Base-by-base conservation (phyloP, 2,113 vertebrate species). In the Gopherus flavomarginatus region DNA sequence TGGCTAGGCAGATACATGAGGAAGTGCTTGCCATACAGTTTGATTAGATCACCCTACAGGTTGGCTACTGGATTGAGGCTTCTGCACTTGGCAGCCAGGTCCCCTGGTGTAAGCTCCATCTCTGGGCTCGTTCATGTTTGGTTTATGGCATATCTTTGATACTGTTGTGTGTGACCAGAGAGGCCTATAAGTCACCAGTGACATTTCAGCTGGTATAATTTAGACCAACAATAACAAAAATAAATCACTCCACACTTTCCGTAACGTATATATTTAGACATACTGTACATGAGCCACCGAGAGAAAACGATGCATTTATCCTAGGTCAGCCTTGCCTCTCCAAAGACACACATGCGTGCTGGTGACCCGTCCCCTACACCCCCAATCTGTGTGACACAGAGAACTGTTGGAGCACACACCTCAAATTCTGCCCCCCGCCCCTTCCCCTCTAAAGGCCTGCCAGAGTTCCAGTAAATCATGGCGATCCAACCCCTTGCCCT, bases 181-280 rank as follows among this genome's bases (percentile, higher is more conserved):
- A n/a, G 89, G 16, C 62, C 87, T 1, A 4, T 54, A 91, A 31
- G 87, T 89, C 96, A 49, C 92, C 85, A 38, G 81, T 6, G 1
- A 94, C 3, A 17, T 77, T 96, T 90, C 92, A 92, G 93, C 87
- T 19, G 0, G 83, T 92, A 83, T 88, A 59, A 89, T 42, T 80
- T 80, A 93, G 94, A 97, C 96, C 97, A 97, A 96, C 95, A 92
- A 96, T 93, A 98, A 97, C 97, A 97, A 65, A 92, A 97, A 95
- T 97, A 97, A 98, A 98, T 97, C 97, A 95, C 95, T 96, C 87
- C 93, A 35, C 96, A 50, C 97, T 96, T 94, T 88, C 90, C 1
- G 0, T 89, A 1, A 54, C 78, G 93, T 62, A 44, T 91, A 4
- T 96, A 44, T 94, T 95, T 88, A 94, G 95, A 75, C 3, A 9